These are phyloP conservation scores for Melanargia galathea DNA, from an alignment of 2,888 invertebrate species.

Conservation along the genomic window DNA sequence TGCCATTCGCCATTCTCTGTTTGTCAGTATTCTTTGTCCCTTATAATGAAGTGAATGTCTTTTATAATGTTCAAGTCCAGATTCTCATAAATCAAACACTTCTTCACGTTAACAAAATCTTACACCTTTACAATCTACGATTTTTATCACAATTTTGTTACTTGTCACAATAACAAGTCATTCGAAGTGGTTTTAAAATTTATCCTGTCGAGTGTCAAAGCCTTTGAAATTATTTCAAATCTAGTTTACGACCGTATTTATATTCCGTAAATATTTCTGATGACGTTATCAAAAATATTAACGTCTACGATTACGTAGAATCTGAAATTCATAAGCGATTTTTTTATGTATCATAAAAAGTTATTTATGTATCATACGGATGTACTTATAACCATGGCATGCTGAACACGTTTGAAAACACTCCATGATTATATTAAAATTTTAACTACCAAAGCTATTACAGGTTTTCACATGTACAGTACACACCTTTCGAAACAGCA, in stretches of 20 bases:
- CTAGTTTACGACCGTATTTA: not conserved
- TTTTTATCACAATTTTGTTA: too few species aligned
- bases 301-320: not conserved
- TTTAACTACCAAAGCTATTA: too few species aligned
- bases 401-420: not conserved
- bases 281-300: not conserved
- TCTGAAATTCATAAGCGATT: not conserved
- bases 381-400: not conserved
- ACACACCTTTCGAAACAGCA: too few species aligned
- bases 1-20: too few species aligned
- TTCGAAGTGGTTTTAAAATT: conserved; percentile 1
- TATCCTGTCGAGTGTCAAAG: not conserved
- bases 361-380: not conserved
- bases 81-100: too few species aligned
- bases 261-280: too few species aligned
- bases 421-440: not conserved
- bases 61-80: too few species aligned
- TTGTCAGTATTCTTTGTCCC: too few species aligned
- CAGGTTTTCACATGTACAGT: too few species aligned
- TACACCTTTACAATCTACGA: not conserved
- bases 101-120: too few species aligned
- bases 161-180: conserved; percentile 7
- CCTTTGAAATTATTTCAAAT: not conserved
- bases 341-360: not conserved
- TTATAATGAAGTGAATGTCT: too few species aligned